Evolutionary conservation across 1,140 invertebrate genomes (phyloP).

Genomic region (Uloborus diversus): DNA sequence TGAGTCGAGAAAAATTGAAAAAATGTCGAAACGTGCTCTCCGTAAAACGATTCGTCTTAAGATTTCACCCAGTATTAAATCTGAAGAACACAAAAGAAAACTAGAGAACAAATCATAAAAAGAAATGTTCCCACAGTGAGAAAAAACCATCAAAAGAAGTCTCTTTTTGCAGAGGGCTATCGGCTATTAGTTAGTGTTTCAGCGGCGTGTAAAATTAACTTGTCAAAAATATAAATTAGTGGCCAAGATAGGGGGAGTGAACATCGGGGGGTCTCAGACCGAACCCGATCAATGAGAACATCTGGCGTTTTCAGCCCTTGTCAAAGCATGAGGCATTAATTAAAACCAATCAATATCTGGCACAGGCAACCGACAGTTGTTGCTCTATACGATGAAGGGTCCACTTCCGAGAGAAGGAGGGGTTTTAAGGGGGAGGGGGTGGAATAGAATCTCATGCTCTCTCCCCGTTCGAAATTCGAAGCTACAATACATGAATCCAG

Average conservation of each 20-base stretch:
- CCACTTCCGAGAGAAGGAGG: neutral
- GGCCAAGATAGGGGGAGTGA: neutral
- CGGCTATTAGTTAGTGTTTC: conserved; percentile 52
- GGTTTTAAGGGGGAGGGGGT: neutral
- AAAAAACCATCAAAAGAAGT: conserved; percentile 1
- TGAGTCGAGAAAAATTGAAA: too few species aligned
- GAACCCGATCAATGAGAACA: conserved; percentile 44
- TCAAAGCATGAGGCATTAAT: conserved; percentile 54
- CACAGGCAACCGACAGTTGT: conserved; percentile 50
- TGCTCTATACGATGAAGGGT: conserved; percentile 51
- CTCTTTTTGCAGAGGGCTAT: conserved; percentile 41
- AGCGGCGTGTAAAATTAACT: conserved; percentile 56
- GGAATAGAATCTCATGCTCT: neutral
- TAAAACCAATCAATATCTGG: conserved; percentile 53
- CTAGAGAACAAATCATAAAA: neutral
- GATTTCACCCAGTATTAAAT: too few species aligned
- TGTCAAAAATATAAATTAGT: conserved; percentile 56
- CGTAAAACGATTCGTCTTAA: too few species aligned
- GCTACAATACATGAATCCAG: too few species aligned
- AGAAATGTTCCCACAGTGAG: too few species aligned
- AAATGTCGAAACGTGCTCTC: too few species aligned
- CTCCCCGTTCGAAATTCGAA: too few species aligned
- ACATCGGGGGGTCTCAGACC: neutral
- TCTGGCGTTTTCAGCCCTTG: conserved; percentile 48
- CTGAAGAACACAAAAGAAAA: neutral